Conservation (phyloP, 2,888 invertebrate species). For the Drosophila affinis region DNA sequence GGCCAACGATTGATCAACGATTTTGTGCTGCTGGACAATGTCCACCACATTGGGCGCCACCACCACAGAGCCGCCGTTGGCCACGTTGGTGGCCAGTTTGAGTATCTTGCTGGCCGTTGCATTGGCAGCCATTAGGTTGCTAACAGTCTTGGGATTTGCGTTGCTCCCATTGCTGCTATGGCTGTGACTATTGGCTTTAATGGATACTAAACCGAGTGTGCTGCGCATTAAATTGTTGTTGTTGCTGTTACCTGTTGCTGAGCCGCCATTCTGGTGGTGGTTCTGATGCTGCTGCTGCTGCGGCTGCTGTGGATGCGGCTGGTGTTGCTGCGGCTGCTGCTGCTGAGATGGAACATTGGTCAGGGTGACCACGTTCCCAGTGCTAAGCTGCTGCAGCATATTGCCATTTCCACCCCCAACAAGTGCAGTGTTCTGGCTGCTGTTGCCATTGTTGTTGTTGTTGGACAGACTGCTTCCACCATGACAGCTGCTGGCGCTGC, state of each 20-base stretch:
- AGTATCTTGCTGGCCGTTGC: conserved; percentile 83
- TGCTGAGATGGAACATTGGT: conserved; percentile 71
- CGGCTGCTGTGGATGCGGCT: conserved; percentile 55
- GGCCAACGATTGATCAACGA: neutral
- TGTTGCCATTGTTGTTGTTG: conserved; percentile 57
- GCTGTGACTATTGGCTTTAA: conserved; percentile 76
- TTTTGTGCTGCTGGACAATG: conserved; percentile 62
- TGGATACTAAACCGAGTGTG: conserved; percentile 83
- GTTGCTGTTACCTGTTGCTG: conserved; percentile 82
- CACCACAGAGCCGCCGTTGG: conserved; percentile 67
- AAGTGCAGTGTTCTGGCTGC: conserved; percentile 60
- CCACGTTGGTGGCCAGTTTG: conserved; percentile 82
- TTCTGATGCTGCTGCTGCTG: conserved; percentile 55
- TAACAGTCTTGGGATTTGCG: conserved; percentile 68
- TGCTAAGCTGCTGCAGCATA: conserved; percentile 68
- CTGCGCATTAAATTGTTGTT: conserved; percentile 83
- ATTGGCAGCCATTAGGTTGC: conserved; percentile 82
- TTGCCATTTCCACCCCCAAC: conserved; percentile 48
- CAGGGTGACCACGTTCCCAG: conserved; percentile 69
- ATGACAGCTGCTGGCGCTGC: conserved; percentile 82
- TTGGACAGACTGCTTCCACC: conserved; percentile 73
- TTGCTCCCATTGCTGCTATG: conserved; percentile 32
- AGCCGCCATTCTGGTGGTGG: conserved; percentile 46
- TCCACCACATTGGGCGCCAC: conserved; percentile 56
- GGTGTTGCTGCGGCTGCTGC: conserved; percentile 59